Evolutionary conservation across 2,888 invertebrate genomes (phyloP).

Genomic region (Uropetala carovei): DNA sequence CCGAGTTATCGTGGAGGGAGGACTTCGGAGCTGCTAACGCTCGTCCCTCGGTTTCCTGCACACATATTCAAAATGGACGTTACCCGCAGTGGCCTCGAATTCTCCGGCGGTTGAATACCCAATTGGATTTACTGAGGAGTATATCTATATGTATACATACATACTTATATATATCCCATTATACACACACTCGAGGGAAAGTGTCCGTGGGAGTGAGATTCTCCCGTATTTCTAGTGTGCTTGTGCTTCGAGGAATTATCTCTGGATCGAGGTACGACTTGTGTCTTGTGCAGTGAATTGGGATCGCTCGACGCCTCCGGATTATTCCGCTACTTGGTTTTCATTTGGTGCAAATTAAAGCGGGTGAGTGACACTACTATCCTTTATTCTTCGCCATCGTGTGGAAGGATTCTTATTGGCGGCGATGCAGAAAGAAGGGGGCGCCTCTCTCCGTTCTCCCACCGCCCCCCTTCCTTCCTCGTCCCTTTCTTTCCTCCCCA

Average conservation of each 20-base stretch:
- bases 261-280: background rate
- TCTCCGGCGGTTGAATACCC: constrained; percentile 40
- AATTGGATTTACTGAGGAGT: background rate
- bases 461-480: background rate
- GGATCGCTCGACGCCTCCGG: background rate
- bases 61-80: constrained; percentile 51
- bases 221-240: background rate
- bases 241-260: constrained; percentile 21
- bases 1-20: constrained; percentile 43
- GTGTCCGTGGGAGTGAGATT: background rate
- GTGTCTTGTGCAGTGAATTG: constrained; percentile 24
- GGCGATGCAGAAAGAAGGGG: too few relatives aligned
- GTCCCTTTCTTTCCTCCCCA: background rate
- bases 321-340: background rate
- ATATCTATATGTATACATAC: background rate
- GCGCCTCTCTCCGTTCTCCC: background rate
- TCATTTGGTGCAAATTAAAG: constrained; percentile 5
- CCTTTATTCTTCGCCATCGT: background rate
- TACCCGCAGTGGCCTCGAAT: constrained; percentile 50
- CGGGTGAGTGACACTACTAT: constrained; percentile 11
- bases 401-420: background rate
- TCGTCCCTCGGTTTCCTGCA: background rate
- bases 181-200: background rate
- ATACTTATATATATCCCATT: too few relatives aligned
- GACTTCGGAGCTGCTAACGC: background rate